Base-by-base conservation (phyloP, 2,888 invertebrate genomes). In the Pristionchus japonicus region DNA sequence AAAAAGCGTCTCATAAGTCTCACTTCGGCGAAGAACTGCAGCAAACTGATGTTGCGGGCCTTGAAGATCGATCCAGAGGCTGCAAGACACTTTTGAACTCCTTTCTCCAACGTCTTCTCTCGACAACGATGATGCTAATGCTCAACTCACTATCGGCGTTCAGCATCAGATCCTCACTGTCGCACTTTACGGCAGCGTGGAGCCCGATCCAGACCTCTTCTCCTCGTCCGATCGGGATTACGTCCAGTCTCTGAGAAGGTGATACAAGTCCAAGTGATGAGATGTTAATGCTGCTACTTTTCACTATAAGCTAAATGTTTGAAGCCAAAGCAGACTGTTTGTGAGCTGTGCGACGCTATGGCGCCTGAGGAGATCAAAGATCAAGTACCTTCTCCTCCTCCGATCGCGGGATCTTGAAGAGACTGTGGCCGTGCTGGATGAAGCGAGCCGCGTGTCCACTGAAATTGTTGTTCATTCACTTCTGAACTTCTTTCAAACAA, bases 151-250 rank as follows among this genome's bases (percentile, higher is more conserved):
- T 85, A 31, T 85, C 47, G 0, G 61, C 57, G n/a, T 64, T 85
- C 15, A 85, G 17, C 49, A 52, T 34, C 11, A 85, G 43, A 0
- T n/a, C 23, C n/a, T 64, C 85, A 27, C 23, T 37, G 37, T 85
- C 85, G 9, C 23, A 23, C 85, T 85, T 85, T 40, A 85, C 61
- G 23, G 85, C 85, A 3, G 61, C 34, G 15, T 85, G 85, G 3
- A 85, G 64, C 0, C 85, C 85, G 13, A 43, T 13, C 85, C 85
- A 85, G 3, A 85, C 85, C 20, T 85, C 61, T 31, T 64, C 43
- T 37, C 85, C 85, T 20, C 17, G 23, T 34, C 85, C 85, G n/a
- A 85, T 85, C 4, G 37, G 27, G 1, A 34, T 61, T 3, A 85
- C 85, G 27, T 85, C 49, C 52, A 52, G 52, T 37, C 52, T 49